A percentile compares a stretch with the other conserved stretches of the same genome.
Evolutionary conservation across 2,797 vertebrate species (phyloP).

Genomic region (Calcarius lapponicus): DNA sequence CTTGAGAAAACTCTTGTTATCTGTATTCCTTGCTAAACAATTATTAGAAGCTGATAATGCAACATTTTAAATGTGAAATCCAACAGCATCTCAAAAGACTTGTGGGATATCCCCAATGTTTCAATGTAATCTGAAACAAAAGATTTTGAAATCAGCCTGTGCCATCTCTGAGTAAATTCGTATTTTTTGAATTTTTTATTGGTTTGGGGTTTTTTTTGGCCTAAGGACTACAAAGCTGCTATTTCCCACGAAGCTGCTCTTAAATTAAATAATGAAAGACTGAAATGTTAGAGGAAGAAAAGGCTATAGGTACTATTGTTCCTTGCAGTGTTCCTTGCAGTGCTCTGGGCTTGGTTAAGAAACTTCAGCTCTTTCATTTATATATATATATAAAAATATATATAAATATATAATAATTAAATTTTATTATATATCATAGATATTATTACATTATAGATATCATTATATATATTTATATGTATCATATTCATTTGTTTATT

Average conservation of each 20-base stretch:
- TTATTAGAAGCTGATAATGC: not conserved
- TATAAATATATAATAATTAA: too few species aligned
- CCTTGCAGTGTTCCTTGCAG: not conserved
- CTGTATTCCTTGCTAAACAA: not conserved
- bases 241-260: not conserved
- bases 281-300: constrained; percentile 33
- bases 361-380: constrained; percentile 19
- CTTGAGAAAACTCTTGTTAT: not conserved
- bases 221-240: too few species aligned
- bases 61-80: not conserved
- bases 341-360: not conserved
- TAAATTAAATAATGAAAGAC: constrained; percentile 3
- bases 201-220: not conserved
- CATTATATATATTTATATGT: not conserved
- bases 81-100: not conserved
- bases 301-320: not conserved
- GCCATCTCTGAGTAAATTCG: not conserved
- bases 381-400: not conserved
- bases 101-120: not conserved
- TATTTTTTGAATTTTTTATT: not conserved
- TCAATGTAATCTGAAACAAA: not conserved
- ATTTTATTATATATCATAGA: not conserved
- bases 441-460: too few species aligned
- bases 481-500: not conserved
- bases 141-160: not conserved